Percentiles rank a stretch among this genome's conserved stretches.
These are phyloP conservation scores for Ceyx cyanopectus DNA, from an alignment of 2,113 vertebrate species.

Conservation along the genomic window DNA sequence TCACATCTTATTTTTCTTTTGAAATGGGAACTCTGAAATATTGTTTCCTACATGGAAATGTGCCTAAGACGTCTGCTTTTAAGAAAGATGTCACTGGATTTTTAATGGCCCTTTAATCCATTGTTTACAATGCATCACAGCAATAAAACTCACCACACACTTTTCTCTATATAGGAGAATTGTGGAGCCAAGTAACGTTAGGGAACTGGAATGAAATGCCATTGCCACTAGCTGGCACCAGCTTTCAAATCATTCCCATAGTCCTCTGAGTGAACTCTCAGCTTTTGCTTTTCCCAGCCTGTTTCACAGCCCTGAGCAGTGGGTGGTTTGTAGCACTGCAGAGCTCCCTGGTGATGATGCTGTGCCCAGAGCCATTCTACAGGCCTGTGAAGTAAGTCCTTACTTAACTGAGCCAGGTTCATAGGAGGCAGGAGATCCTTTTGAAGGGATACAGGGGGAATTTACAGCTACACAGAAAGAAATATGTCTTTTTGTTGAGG, in stretches of 20 bases:
- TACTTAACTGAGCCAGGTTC: not conserved
- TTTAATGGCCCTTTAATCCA: not conserved
- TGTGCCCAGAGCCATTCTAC: not conserved
- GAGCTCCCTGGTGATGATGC: not conserved
- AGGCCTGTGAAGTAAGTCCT: not conserved
- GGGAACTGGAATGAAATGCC: not conserved
- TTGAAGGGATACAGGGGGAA: not conserved
- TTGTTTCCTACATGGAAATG: not conserved
- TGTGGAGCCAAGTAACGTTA: not conserved
- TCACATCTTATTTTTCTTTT: not conserved
- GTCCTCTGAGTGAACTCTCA: conserved; percentile 7
- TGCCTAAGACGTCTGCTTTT: accelerated
- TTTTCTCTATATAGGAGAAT: not conserved
- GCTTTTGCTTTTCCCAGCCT: conserved; percentile 19
- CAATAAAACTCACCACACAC: not conserved
- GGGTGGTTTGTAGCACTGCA: not conserved
- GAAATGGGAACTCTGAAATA: not conserved
- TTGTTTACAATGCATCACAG: not conserved
- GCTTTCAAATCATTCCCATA: conserved; percentile 9
- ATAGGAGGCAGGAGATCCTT: not conserved
- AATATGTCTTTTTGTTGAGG: not conserved
- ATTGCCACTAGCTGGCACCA: conserved; percentile 43
- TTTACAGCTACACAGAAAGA: not conserved
- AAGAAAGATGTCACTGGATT: not conserved
- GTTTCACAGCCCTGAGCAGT: not conserved